A percentile compares a stretch with the other conserved stretches of the same genome.
phyloP scores from a whole-genome alignment of 1,140 invertebrate genomes.

The Anoplophora glabripennis region DNA sequence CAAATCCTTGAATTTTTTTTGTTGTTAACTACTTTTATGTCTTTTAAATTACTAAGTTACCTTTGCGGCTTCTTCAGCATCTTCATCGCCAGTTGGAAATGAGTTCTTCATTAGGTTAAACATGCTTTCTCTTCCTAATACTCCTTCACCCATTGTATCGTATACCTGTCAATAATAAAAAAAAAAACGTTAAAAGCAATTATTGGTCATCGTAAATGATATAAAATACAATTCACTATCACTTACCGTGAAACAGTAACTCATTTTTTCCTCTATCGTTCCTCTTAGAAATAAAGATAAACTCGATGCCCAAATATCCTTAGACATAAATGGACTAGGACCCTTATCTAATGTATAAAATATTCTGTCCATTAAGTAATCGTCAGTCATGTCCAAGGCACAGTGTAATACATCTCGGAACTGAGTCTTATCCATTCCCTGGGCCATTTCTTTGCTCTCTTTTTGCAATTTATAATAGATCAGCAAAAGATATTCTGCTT shows the following conservation, averaged over 20 bases:
- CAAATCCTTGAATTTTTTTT: slow-evolving; percentile 67
- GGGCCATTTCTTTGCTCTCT: slow-evolving; percentile 43
- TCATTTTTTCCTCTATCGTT: slow-evolving; percentile 61
- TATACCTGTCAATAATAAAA: slow-evolving; percentile 56
- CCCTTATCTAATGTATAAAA: slow-evolving; percentile 59
- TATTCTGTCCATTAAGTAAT: slow-evolving; percentile 61
- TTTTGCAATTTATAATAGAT: slow-evolving; percentile 49
- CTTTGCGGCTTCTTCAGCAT: slow-evolving; percentile 62
- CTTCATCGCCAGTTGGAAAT: slow-evolving; percentile 59
- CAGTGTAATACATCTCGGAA: slow-evolving; percentile 71
- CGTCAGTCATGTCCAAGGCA: slow-evolving; percentile 70
- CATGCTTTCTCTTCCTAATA: slow-evolving; percentile 67
- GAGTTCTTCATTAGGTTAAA: slow-evolving; percentile 71
- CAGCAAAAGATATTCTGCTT: slow-evolving; percentile 51
- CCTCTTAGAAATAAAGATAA: slow-evolving; percentile 68
- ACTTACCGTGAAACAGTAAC: slow-evolving; percentile 62
- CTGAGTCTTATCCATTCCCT: slow-evolving; percentile 52
- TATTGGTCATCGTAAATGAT: neutral
- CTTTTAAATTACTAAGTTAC: slow-evolving; percentile 39
- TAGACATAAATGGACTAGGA: slow-evolving; percentile 57
- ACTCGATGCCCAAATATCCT: slow-evolving; percentile 65
- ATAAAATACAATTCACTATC: slow-evolving; percentile 8
- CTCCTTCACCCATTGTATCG: slow-evolving; percentile 64
- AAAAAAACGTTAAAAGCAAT: neutral
- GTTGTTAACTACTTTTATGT: slow-evolving; percentile 5